Evolutionary conservation across 2,888 invertebrate genomes (phyloP).

Genomic region (Epicampocera succincta): DNA sequence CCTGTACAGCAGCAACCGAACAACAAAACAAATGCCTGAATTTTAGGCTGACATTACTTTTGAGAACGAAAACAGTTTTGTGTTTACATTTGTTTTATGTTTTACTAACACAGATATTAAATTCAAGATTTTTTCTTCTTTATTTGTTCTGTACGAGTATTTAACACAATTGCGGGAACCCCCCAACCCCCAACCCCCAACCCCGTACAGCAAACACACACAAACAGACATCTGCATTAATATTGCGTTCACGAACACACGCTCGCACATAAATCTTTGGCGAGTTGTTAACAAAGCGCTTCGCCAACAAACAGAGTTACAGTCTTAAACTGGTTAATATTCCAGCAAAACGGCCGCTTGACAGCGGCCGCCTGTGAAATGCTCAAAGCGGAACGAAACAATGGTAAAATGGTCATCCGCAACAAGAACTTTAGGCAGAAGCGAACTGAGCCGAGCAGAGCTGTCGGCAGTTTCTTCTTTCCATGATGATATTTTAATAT

Average conservation of each 20-base stretch:
- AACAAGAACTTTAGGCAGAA: conserved; percentile 71
- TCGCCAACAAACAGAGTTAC: conserved; percentile 11
- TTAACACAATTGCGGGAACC: neutral
- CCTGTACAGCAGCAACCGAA: neutral
- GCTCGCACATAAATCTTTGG: conserved; percentile 37
- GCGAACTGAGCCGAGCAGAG: conserved; percentile 32
- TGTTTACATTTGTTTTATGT: neutral
- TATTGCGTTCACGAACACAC: conserved; percentile 8
- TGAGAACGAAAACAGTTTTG: conserved; percentile 7
- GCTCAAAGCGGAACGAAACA: conserved; percentile 74
- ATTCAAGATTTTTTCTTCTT: neutral
- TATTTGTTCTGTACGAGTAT: neutral
- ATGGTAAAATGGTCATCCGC: conserved; percentile 80
- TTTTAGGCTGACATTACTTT: conserved; percentile 48
- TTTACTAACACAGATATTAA: conserved; percentile 22
- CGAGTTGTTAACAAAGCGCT: conserved; percentile 54
- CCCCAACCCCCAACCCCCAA: too few relatives aligned
- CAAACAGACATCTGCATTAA: conserved; percentile 29
- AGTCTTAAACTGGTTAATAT: conserved; percentile 23
- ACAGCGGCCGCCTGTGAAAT: conserved; percentile 26
- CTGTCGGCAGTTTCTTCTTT: conserved; percentile 41
- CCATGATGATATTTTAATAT: conserved; percentile 56
- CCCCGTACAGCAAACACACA: neutral
- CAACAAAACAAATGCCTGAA: conserved; percentile 33
- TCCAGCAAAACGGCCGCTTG: conserved; percentile 35